Conservation (phyloP, 2,797 vertebrate species). For the Spondyliosoma cantharus region DNA sequence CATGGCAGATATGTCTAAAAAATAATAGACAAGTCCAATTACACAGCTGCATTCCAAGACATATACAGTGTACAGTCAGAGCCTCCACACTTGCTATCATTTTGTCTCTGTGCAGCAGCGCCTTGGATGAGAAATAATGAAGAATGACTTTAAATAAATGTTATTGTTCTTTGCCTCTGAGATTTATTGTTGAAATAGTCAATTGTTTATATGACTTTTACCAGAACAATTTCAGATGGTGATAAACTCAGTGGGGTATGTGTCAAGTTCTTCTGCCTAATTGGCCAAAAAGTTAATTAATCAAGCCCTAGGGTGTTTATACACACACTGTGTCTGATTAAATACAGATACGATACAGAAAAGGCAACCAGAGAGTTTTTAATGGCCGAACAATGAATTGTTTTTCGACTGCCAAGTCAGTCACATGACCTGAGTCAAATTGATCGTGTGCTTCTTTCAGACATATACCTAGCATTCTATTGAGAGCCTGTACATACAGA, state of each 20-base stretch:
- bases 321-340: no score
- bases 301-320: neutral
- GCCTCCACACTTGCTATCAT: neutral
- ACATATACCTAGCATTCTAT: neutral
- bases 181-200: neutral
- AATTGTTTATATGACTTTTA: neutral
- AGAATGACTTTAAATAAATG: neutral
- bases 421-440: neutral
- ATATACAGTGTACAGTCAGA: neutral
- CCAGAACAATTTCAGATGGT: neutral
- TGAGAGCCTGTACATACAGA: neutral
- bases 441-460: neutral
- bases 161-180: neutral
- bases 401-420: neutral
- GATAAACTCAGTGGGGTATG: neutral
- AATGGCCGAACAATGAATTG: neutral
- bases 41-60: conserved; percentile 14
- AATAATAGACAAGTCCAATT: neutral
- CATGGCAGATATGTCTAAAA: conserved; percentile 2
- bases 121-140: conserved; percentile 16
- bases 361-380: neutral
- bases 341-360: neutral
- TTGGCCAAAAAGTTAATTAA: neutral
- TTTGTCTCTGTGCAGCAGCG: neutral
- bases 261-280: neutral